Percentiles rank a stretch among this genome's conserved stretches.
These are phyloP conservation scores for Antheraea assamensis DNA, from an alignment of 2,888 invertebrate species.

Conservation along the genomic window DNA sequence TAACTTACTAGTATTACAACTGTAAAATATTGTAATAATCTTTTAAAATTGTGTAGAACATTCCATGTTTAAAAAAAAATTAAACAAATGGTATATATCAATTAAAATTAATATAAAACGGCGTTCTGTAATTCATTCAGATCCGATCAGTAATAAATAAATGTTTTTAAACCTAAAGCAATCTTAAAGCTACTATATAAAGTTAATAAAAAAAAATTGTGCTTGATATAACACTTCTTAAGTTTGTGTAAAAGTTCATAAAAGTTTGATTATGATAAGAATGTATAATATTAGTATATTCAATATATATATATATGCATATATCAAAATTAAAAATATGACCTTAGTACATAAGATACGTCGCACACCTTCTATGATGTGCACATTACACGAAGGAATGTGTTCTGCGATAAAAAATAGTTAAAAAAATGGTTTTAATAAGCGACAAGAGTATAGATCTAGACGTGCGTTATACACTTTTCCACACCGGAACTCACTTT, in stretches of 20 bases:
- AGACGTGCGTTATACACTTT: constrained; percentile 3
- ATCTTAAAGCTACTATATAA: neutral
- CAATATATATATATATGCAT: constrained; percentile 4
- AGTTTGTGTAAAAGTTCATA: constrained; percentile 12
- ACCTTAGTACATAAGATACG: neutral
- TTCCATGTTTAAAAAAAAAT: neutral
- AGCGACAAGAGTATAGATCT: too few species aligned
- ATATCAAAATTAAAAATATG: neutral
- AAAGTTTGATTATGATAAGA: neutral
- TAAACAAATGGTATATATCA: neutral
- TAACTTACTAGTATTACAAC: constrained; percentile 17
- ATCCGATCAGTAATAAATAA: neutral
- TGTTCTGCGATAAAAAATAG: constrained; percentile 1
- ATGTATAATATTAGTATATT: neutral
- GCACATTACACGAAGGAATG: neutral
- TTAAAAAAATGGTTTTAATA: too few species aligned
- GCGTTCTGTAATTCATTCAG: neutral
- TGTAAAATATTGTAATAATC: constrained; percentile 20
- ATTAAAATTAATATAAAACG: neutral
- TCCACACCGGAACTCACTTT: constrained; percentile 8
- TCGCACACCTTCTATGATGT: neutral
- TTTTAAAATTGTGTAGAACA: neutral
- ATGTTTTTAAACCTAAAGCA: neutral
- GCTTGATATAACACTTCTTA: neutral
- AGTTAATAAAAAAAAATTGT: neutral